Percentiles rank a stretch among this genome's conserved stretches.
Conservation (phyloP, 2,888 invertebrate genomes). For the Andrena bicolor region DNA sequence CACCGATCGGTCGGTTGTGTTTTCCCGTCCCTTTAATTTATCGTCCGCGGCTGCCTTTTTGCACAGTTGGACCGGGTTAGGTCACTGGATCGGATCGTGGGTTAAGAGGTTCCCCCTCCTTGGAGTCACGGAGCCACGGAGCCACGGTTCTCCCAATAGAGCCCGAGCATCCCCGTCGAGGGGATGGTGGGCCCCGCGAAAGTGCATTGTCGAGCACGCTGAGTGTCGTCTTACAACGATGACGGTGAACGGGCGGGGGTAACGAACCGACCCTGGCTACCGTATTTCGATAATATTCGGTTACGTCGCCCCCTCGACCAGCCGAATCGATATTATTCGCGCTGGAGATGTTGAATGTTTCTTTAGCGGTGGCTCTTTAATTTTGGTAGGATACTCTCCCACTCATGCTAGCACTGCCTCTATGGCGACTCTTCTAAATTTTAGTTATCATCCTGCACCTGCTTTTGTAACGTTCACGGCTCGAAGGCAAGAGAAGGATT, state of each 20-base stretch:
- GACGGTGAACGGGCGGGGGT: constrained; percentile 41
- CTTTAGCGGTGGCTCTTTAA: neutral
- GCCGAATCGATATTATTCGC: constrained; percentile 7
- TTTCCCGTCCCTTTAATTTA: constrained; percentile 59
- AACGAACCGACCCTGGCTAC: constrained; percentile 34
- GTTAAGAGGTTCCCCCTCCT: constrained; percentile 60
- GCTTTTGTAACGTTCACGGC: too few relatives aligned
- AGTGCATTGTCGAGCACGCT: constrained; percentile 44
- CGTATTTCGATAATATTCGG: constrained; percentile 30
- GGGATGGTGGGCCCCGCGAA: constrained; percentile 19
- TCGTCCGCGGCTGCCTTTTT: constrained; percentile 56
- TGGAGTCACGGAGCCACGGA: constrained; percentile 26
- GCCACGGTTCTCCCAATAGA: constrained; percentile 59
- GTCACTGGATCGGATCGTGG: constrained; percentile 70
- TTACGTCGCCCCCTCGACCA: neutral
- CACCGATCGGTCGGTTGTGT: constrained; percentile 39
- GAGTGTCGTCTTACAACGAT: constrained; percentile 47
- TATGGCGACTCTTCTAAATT: neutral
- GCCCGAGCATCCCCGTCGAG: constrained; percentile 42
- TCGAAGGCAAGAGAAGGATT: too few relatives aligned
- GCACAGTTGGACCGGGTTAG: constrained; percentile 58
- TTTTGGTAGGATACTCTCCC: neutral
- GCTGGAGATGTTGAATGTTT: neutral
- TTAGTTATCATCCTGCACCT: neutral
- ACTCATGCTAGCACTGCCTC: neutral